A percentile compares a stretch with the other conserved stretches of the same genome.
phyloP scores from a whole-genome alignment of 2,888 invertebrate genomes.

The Eumerus sabulonum region DNA sequence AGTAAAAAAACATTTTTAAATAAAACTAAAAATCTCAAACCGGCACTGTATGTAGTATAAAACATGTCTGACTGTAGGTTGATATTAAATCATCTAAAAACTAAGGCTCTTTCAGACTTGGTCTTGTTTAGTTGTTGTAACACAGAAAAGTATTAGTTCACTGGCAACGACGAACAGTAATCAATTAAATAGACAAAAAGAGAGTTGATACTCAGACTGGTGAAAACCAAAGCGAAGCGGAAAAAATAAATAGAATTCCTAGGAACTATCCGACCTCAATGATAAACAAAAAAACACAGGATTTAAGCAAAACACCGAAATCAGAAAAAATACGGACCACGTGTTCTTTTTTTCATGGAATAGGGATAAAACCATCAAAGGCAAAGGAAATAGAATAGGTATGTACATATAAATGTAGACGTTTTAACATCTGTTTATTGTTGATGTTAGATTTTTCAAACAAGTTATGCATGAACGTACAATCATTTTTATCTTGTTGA shows the following conservation, averaged over 20 bases:
- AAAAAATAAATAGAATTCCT: slow-evolving; percentile 12
- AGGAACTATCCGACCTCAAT: slow-evolving; percentile 45
- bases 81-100: no score
- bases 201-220: slow-evolving; percentile 5
- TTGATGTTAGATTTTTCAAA: slow-evolving; percentile 26
- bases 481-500: no score
- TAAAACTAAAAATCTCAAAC: no score
- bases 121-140: no score
- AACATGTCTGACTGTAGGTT: no score
- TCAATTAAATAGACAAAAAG: background rate
- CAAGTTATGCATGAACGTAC: no score
- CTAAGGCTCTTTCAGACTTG: no score
- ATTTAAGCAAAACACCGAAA: slow-evolving; percentile 4
- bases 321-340: slow-evolving; percentile 5
- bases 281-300: slow-evolving; percentile 21
- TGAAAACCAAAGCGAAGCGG: slow-evolving; percentile 9
- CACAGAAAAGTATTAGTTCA: no score
- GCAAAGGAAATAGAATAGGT: slow-evolving; percentile 42
- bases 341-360: background rate
- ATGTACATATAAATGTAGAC: slow-evolving; percentile 16
- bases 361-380: slow-evolving; percentile 26
- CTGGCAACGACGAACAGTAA: no score
- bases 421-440: slow-evolving; percentile 1
- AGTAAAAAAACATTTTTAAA: no score
- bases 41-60: no score